phyloP scores from a whole-genome alignment of 2,888 invertebrate species.

The Polietes domitor region DNA sequence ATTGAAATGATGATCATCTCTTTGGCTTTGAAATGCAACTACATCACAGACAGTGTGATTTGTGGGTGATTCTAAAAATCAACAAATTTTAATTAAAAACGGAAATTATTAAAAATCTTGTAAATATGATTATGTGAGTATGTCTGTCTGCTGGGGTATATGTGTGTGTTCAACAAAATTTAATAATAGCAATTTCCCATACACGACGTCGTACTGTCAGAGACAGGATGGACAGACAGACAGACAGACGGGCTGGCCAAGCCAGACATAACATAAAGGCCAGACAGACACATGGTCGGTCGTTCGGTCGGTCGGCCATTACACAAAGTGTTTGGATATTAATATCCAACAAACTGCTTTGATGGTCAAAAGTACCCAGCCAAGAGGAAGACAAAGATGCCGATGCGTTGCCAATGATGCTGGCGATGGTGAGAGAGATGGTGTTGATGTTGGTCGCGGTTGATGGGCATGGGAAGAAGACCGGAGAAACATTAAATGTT shows the following conservation, averaged over 20 bases:
- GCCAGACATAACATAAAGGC: conserved; percentile 2
- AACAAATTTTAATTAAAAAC: conserved; percentile 17
- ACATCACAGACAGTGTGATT: neutral
- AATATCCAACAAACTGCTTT: conserved; percentile 29
- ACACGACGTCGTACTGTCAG: neutral
- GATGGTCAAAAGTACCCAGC: conserved; percentile 28
- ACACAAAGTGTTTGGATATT: conserved; percentile 36
- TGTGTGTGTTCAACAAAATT: neutral
- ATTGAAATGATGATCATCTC: neutral
- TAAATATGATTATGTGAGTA: neutral
- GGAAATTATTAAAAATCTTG: conserved; percentile 3
- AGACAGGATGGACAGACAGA: conserved; percentile 1
- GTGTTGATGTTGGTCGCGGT: neutral
- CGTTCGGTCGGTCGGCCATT: neutral
- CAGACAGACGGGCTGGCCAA: neutral
- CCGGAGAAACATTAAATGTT: conserved; percentile 9
- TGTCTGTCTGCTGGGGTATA: neutral
- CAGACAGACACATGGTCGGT: conserved; percentile 3
- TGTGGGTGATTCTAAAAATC: neutral
- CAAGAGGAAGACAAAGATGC: conserved; percentile 33
- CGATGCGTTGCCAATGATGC: neutral
- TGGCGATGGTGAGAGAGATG: neutral
- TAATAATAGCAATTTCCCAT: conserved; percentile 27
- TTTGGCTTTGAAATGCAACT: neutral
- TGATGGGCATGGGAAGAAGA: neutral